Percentiles rank a stretch among this genome's conserved stretches.
These are phyloP conservation scores for Acanthacorydalis orientalis DNA, from an alignment of 2,888 invertebrate genomes.

Conservation along the genomic window DNA sequence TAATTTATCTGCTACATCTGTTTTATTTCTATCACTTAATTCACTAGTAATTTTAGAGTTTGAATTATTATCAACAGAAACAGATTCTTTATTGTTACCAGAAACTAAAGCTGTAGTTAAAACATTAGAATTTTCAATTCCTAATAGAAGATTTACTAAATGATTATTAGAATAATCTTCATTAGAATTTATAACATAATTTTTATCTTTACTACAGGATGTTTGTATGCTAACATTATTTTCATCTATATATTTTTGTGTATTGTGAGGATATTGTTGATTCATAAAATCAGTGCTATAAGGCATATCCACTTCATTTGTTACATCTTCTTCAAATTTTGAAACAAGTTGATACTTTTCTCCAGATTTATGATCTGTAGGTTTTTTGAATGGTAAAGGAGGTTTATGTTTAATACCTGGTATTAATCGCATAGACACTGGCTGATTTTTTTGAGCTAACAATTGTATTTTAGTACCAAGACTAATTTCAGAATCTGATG, in stretches of 20 bases:
- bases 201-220: no score
- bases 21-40: background rate
- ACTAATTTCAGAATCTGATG: constrained; percentile 8
- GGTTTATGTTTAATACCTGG: constrained; percentile 23
- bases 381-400: constrained; percentile 18
- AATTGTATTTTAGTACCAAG: constrained; percentile 8
- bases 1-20: background rate
- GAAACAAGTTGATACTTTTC: constrained; percentile 1
- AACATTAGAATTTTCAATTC: no score
- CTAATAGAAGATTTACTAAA: no score
- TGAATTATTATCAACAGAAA: background rate
- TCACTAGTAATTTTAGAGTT: background rate
- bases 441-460: constrained; percentile 5
- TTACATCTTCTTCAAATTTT: background rate
- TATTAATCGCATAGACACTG: constrained; percentile 11
- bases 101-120: no score
- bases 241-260: background rate
- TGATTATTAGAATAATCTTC: background rate
- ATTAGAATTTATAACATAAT: background rate
- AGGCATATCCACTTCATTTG: no score
- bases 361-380: constrained; percentile 10
- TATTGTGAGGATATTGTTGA: constrained; percentile 5
- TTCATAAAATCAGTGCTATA: no score
- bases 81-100: background rate
- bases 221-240: background rate